Conservation (phyloP, 1,140 invertebrate genomes). For the Lanistes nyassanus region DNA sequence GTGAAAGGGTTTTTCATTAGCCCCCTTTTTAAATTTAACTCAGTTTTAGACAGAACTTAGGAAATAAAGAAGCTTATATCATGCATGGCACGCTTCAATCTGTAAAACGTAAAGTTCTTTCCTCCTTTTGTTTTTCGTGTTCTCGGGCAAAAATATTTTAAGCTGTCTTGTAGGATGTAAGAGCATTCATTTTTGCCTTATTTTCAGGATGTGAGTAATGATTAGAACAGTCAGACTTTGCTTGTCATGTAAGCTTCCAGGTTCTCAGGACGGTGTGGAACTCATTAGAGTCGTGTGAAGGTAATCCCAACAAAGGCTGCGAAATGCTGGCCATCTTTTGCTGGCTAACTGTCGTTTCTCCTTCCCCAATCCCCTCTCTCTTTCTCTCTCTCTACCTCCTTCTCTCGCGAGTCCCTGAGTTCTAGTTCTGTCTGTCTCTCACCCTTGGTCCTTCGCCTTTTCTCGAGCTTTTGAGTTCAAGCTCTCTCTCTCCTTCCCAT, state of each 20-base stretch:
- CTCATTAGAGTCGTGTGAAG: background rate
- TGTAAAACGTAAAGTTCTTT: background rate
- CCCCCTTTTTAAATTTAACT: no score
- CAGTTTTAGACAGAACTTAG: background rate
- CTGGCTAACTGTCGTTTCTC: background rate
- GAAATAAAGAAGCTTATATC: no score
- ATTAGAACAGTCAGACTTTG: background rate
- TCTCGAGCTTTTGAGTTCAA: background rate
- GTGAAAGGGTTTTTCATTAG: background rate
- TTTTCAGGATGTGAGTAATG: background rate
- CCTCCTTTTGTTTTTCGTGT: background rate
- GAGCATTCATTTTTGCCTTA: background rate
- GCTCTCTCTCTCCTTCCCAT: background rate
- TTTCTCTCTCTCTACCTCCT: background rate
- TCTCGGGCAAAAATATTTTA: no score
- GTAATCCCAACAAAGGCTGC: background rate
- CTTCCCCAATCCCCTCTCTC: no score
- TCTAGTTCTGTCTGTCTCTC: constrained; percentile 6
- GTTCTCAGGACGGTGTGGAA: background rate
- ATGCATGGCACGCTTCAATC: background rate
- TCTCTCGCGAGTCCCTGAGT: background rate
- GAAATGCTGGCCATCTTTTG: no score
- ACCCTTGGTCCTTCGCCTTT: background rate
- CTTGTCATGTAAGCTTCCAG: background rate
- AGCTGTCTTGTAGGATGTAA: no score